Evolutionary conservation across 2,888 invertebrate genomes (phyloP).

Genomic region (Cerastoderma edule): DNA sequence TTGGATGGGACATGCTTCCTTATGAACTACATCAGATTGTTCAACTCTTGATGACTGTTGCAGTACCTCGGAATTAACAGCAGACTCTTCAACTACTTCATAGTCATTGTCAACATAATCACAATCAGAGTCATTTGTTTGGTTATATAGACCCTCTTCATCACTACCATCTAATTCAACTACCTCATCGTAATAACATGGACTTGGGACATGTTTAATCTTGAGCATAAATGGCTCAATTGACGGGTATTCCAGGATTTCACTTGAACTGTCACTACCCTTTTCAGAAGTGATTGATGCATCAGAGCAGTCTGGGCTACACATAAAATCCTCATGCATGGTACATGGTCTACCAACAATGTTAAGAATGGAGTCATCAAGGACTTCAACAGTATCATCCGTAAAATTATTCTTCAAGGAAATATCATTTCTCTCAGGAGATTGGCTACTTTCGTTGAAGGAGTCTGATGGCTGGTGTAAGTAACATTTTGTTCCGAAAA

Average conservation of each 20-base stretch:
- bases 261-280: background rate
- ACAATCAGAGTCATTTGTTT: no score
- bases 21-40: no score
- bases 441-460: background rate
- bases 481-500: slow-evolving; percentile 5
- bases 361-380: slow-evolving; percentile 42
- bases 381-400: slow-evolving; percentile 35
- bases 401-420: slow-evolving; percentile 10
- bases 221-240: slow-evolving; percentile 13
- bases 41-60: no score
- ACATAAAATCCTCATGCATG: background rate
- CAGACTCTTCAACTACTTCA: no score
- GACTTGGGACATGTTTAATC: background rate
- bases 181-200: slow-evolving; percentile 32
- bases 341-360: slow-evolving; percentile 21
- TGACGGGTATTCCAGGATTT: background rate
- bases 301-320: background rate
- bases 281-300: background rate
- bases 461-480: slow-evolving; percentile 13
- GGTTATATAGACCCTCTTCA: no score
- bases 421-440: background rate
- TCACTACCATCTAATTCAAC: slow-evolving; percentile 30
- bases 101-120: no score
- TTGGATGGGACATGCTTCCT: no score
- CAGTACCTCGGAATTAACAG: no score